Percentiles rank a stretch among this genome's conserved stretches.
Conservation (phyloP, 2,113 vertebrate genomes). For the Phyllopteryx taeniolatus region DNA sequence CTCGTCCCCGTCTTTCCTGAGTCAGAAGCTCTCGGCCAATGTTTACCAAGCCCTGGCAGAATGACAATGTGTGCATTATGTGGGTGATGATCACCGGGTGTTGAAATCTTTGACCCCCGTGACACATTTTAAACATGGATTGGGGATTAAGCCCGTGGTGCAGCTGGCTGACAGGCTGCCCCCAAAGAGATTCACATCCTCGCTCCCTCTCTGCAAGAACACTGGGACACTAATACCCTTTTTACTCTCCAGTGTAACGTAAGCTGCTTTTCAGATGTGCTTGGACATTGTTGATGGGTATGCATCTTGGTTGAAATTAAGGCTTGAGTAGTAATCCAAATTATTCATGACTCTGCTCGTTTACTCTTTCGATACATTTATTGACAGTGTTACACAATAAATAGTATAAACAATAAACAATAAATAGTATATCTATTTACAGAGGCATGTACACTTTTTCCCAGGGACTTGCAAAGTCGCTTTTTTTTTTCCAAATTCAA, state of each 20-base stretch:
- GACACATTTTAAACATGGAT: conserved; percentile 61
- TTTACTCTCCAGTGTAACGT: not conserved
- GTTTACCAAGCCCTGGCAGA: conserved; percentile 14
- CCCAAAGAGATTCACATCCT: conserved; percentile 38
- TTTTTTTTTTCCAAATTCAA: too few species aligned
- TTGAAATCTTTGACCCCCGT: conserved; percentile 64
- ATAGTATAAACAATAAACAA: too few species aligned
- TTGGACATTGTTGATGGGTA: conserved; percentile 2
- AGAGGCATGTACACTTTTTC: not conserved
- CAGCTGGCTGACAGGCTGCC: conserved; percentile 49
- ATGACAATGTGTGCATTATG: conserved; percentile 42
- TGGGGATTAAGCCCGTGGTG: conserved; percentile 57
- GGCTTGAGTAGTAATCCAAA: not conserved
- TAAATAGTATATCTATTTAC: not conserved
- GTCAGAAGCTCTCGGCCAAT: not conserved
- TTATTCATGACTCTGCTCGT: not conserved
- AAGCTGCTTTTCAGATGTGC: not conserved
- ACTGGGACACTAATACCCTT: conserved; percentile 15
- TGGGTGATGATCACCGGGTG: conserved; percentile 49
- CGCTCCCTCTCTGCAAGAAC: conserved; percentile 23
- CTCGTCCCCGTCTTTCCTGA: not conserved
- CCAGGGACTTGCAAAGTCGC: not conserved
- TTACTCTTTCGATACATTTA: not conserved
- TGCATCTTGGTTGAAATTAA: conserved; percentile 1
- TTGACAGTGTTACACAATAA: not conserved